Percentiles rank a stretch among this genome's conserved stretches.
phyloP scores from a whole-genome alignment of 2,888 invertebrate species.

The Cryptophagus acutangulus region DNA sequence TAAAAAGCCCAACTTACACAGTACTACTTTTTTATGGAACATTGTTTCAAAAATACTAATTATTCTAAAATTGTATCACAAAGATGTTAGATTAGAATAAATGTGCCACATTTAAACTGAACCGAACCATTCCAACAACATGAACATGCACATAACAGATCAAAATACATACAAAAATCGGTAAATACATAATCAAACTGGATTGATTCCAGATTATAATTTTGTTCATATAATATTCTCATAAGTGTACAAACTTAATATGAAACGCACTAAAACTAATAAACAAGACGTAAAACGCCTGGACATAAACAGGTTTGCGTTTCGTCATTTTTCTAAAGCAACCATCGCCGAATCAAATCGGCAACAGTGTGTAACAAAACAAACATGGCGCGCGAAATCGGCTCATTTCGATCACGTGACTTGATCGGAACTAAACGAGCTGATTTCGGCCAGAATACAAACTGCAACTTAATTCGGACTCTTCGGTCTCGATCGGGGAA shows the following conservation, averaged over 20 bases:
- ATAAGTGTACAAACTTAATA: too few species aligned
- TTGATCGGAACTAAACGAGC: neutral
- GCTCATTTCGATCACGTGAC: too few species aligned
- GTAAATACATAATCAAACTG: constrained; percentile 1
- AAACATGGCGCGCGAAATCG: too few species aligned
- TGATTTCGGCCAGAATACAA: neutral
- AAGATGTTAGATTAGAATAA: too few species aligned
- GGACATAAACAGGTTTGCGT: constrained; percentile 26
- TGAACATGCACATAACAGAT: neutral
- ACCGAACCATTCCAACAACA: too few species aligned
- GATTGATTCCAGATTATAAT: constrained; percentile 13
- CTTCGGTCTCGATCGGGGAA: neutral
- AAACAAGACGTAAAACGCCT: constrained; percentile 22
- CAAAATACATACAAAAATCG: neutral
- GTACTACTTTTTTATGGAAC: too few species aligned
- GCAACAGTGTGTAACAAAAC: too few species aligned
- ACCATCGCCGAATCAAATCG: too few species aligned
- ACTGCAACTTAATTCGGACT: neutral
- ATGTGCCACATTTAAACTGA: too few species aligned
- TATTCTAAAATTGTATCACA: too few species aligned
- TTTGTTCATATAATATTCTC: neutral
- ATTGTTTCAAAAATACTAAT: too few species aligned
- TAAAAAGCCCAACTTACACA: too few species aligned
- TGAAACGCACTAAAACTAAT: constrained; percentile 24
- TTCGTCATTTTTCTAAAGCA: constrained; percentile 26